Evolutionary conservation across 2,797 vertebrate species (phyloP), one percentile per base, ranked within the genome.

Genomic region (Eremophila alpestris): DNA sequence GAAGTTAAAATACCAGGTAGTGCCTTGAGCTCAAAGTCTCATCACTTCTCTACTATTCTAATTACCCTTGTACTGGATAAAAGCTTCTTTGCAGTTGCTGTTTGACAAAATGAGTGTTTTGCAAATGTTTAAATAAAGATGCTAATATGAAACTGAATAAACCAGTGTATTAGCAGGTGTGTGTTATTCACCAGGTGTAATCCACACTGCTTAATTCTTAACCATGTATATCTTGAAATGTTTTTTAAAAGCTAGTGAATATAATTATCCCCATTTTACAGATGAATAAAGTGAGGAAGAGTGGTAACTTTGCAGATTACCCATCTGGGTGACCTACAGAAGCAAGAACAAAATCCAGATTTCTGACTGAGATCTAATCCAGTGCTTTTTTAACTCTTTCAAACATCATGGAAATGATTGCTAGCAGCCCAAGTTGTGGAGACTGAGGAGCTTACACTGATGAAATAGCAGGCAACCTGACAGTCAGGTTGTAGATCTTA

Each of bases 351-450:
- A 91, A 83, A 67, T 65, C 27, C 62, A 67, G 11, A 34, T 88
- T 87, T 82, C 64, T 32, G 41, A 43, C 41, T 41, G n/a, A 87
- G 21, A 51, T 46, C 11, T 62, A 51, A 65, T 43, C 43, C 24
- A 27, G 14, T 41, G 43, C 23, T 93, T 30, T 63, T 70, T 98
- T 98, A 3, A 95, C 97, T 87, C 97, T 98, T 93, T 98, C 98
- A 97, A 98, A 98, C 48, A 97, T 89, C 21, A 97, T 97, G 56
- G 98, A 98, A 97, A 98, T 98, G 80, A 98, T 98, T 86, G 98
- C 97, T 32, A 98, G 95, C 93, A 98, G 94, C 79, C 98, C 97
- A 79, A 97, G 98, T 95, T 98, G 97, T 87, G 98, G 98, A 4
- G 95, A 98, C 95, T 98, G 96, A 8, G 97, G 97, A 67, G 97